Base-by-base conservation (phyloP, 1,140 invertebrate species). In the Daktulosphaira vitifoliae region DNA sequence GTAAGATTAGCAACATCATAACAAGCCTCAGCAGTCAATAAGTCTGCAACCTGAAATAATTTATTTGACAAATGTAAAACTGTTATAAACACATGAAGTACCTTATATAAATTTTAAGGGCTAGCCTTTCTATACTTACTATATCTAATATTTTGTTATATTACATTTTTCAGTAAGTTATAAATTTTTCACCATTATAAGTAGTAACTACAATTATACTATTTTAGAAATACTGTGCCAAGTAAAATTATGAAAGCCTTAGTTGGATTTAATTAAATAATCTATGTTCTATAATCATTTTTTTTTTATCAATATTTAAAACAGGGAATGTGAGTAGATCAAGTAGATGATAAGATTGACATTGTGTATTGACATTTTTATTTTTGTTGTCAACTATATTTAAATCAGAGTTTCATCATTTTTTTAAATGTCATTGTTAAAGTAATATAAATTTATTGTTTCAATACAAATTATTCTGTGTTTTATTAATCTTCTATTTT, bases 11-110 rank as follows among this genome's bases (percentile, higher is more conserved):
- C 62, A 2, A 68, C 50, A 65, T 68, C 67, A 13, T 53, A 52
- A 52, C 50, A 65, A 20, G 50, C 49, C 54, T 68, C 62, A 33
- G 67, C 49, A 16, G 64, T 65, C 18, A 68, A 65, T n/a, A 68
- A 53, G 13, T 68, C 67, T 37, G 26, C 50, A 20, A 64, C 50
- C 65, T 66, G 29, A 46, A 53, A 44, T 6, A 52, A 26, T 29
- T 18, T 53, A 4, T 20, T 39, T n/a, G n/a, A 9, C 33, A 6
- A 15, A 59, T 16, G 13, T 5, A 6, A 18, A 37, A 23, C 15
- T 23, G 3, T 29, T 13, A 53, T 9, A 53, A 9, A 15, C 13
- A 26, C 2, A 18, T n/a, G 29, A 18, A 23, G 2, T 20, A 5
- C 15, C 20, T 16, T 48, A 48, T n/a, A 6, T 16, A 48, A 48